Percentiles rank a stretch among this genome's conserved stretches.
Evolutionary conservation across 2,888 invertebrate species (phyloP).

Genomic region (Platynereis dumerilii): DNA sequence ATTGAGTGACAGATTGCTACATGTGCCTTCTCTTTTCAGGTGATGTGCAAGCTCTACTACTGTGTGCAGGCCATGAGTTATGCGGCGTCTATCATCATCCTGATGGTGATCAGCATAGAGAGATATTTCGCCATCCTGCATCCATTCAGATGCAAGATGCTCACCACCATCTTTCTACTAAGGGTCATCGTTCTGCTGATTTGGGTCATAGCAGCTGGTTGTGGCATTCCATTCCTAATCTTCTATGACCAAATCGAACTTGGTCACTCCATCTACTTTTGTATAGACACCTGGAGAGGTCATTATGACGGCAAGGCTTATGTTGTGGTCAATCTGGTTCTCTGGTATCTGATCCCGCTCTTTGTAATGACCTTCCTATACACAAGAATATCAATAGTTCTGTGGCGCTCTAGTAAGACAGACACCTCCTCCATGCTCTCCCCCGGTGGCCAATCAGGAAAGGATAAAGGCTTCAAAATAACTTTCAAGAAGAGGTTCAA

Average conservation of each 20-base stretch:
- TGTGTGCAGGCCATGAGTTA: slow-evolving; percentile 88
- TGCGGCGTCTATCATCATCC: slow-evolving; percentile 86
- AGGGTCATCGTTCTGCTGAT: slow-evolving; percentile 80
- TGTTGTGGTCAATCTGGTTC: slow-evolving; percentile 80
- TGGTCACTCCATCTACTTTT: slow-evolving; percentile 17
- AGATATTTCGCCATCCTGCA: slow-evolving; percentile 65
- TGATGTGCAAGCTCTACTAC: slow-evolving; percentile 86
- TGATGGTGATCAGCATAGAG: slow-evolving; percentile 71
- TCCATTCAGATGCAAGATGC: slow-evolving; percentile 84
- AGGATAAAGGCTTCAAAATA: background rate
- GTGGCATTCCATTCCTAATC: slow-evolving; percentile 83
- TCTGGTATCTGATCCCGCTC: slow-evolving; percentile 70
- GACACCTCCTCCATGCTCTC: background rate
- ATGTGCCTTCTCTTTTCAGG: slow-evolving; percentile 39
- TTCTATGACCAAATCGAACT: slow-evolving; percentile 80
- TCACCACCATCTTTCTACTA: slow-evolving; percentile 75
- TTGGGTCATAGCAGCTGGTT: slow-evolving; percentile 82
- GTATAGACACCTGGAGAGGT: slow-evolving; percentile 1
- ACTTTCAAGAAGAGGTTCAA: background rate
- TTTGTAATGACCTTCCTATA: slow-evolving; percentile 80
- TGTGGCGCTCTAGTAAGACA: slow-evolving; percentile 72
- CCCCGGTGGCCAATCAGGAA: background rate
- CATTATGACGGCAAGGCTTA: slow-evolving; percentile 65
- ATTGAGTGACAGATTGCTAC: too few relatives aligned
- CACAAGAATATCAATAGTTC: slow-evolving; percentile 80